phyloP scores from a whole-genome alignment of 1,140 invertebrate species.

The Drosophila ohnishii region DNA sequence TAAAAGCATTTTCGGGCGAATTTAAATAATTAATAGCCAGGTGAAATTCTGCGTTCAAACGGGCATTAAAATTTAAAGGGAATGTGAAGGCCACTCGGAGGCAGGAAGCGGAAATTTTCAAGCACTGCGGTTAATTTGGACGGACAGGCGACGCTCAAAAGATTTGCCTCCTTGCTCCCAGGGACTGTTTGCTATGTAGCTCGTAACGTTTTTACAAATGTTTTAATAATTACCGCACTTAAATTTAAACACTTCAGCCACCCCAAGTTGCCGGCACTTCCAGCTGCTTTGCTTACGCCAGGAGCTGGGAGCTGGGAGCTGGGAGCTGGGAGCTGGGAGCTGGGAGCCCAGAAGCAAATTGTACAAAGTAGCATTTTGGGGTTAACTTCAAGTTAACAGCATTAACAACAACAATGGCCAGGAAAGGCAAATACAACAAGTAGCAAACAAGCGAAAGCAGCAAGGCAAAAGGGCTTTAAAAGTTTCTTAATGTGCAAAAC shows the following conservation, averaged over 20 bases:
- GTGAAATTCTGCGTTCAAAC: slow-evolving; percentile 44
- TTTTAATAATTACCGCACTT: slow-evolving; percentile 54
- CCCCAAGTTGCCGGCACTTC: slow-evolving; percentile 27
- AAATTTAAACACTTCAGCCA: slow-evolving; percentile 45
- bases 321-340: not conserved
- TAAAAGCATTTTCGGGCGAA: slow-evolving; percentile 55
- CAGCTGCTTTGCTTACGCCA: slow-evolving; percentile 30
- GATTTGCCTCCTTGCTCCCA: slow-evolving; percentile 3
- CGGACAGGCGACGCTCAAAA: slow-evolving; percentile 5
- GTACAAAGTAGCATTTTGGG: slow-evolving; percentile 70
- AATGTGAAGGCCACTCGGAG: not conserved
- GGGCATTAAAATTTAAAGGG: slow-evolving; percentile 43
- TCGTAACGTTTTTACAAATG: slow-evolving; percentile 45
- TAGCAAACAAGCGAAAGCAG: slow-evolving; percentile 37
- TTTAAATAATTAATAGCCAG: slow-evolving; percentile 63
- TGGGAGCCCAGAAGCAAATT: slow-evolving; percentile 48
- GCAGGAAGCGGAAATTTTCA: slow-evolving; percentile 16
- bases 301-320: not conserved
- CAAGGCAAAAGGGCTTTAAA: slow-evolving; percentile 54
- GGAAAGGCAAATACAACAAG: slow-evolving; percentile 39
- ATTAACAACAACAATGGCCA: slow-evolving; percentile 55
- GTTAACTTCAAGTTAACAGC: slow-evolving; percentile 70
- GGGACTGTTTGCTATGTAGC: slow-evolving; percentile 16
- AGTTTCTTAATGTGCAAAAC: slow-evolving; percentile 58
- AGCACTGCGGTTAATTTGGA: slow-evolving; percentile 31